Evolutionary conservation across 2,888 invertebrate genomes (phyloP), one percentile per base, ranked within the genome.

Genomic region (Scotopteryx bipunctaria): DNA sequence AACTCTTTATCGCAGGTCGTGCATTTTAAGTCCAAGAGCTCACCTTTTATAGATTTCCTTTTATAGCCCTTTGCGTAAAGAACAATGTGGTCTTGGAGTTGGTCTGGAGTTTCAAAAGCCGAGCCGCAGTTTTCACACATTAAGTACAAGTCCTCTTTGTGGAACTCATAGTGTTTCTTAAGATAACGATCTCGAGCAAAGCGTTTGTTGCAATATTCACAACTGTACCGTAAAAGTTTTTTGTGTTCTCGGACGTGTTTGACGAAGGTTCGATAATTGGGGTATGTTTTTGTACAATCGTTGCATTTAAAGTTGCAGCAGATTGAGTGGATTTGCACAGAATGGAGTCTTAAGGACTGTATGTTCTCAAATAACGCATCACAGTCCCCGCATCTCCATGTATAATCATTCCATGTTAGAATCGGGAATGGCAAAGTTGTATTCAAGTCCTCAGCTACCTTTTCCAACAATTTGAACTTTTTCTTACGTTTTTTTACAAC

Each of bases 241-340:
- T 81, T 84, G 36, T 89, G 89, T 27, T 74, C 63, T 3, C 84
- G 65, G 0, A 81, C 78, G 59, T 90, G 90, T 48, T 76, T 82
- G 0, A 89, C 57, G 19, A 88, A 88, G 0, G 74, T 61, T 52
- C 78, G 76, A 47, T 73, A 84, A 31, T 69, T 84, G 0, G 48
- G 48, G 36, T 54, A 54, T 14, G 40, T 54, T 54, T 84, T 86
- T 0, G 72, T 68, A 1, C 90, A 90, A 2, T 86, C 84, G 0
- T 81, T 73, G 55, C 89, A 89, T 57, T 89, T 89, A 41, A 86
- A 88, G 0, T 71, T 53, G 23, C 86, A 86, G 54, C 90, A 90
- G 3, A 66, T 67, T 0, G 74, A 59, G 47, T 89, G 90, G 57
- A 86, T 88, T 66, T 89, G 83, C 29, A 85, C 33, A 0, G 87